Base-by-base conservation (phyloP, 1,140 invertebrate species). In the Dysdera silvatica region DNA sequence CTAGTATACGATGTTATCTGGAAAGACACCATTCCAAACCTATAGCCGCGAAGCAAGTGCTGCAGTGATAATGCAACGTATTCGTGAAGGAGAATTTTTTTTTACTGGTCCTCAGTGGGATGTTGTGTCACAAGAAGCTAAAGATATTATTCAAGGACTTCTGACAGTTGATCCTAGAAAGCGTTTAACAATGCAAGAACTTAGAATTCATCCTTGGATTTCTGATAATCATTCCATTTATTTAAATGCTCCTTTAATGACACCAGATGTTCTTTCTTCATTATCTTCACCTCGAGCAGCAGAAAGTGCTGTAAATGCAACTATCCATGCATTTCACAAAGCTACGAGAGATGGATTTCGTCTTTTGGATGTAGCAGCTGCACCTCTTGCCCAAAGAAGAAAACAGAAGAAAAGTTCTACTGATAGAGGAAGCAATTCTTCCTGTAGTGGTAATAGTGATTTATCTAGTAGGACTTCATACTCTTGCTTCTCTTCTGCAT, bases 1-100 rank as follows among this genome's bases (percentile, higher is more conserved):
- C 23, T 40, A 84, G 80, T 95, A 91, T 73, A 89, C 87, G 7
- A 90, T 95, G 85, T 73, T 96, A 8, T 87, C 86, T 68, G 90
- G 90, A 0, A 82, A 84, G 67, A 87, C 87, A 1, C 89, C 90
- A 3, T 95, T 93, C 75, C 84, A 84, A 66, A 77, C 79, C 0
- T 72, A 80, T 41, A 84, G 83, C 7, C 79, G 82, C 49, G 84
- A 88, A 53, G 86, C 88, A 67, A 86, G 81, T 33, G 82, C 87
- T 26, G 80, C 80, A 2, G 81, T 81, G 2, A 85, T 92, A 23
- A 91, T 92, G 80, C 80, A 84, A 52, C 77, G 87, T 63, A 93
- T 94, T 52, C 84, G 85, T 71, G 80, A 79, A 20, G 90, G 89
- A 16, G 82, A 85, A 65, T 87, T 91, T 70, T 81, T 83, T 70